phyloP scores from a whole-genome alignment of 2,113 vertebrate species.

The Taurulus bubalis region DNA sequence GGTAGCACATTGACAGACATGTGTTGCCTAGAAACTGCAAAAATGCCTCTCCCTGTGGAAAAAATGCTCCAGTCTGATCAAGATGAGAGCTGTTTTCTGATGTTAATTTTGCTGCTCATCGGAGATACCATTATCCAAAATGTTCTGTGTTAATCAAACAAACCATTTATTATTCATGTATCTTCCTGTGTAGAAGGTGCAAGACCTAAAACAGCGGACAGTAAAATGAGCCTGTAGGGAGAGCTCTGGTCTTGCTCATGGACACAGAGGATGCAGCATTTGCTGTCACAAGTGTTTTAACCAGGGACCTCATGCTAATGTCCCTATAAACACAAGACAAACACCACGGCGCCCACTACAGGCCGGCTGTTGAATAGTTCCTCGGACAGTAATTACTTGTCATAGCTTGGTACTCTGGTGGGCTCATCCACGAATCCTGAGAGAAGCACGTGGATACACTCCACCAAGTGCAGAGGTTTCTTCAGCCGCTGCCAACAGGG shows the following conservation, averaged over 20 bases:
- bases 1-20: slow-evolving; percentile 6
- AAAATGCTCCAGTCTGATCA: not conserved
- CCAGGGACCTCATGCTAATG: not conserved
- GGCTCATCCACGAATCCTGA: slow-evolving; percentile 92
- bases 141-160: not conserved
- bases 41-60: not conserved
- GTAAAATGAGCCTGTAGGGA: not conserved
- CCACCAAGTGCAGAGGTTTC: slow-evolving; percentile 94
- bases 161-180: not conserved
- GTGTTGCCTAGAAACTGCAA: slow-evolving; percentile 39
- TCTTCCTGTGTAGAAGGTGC: not conserved
- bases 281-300: slow-evolving; percentile 1
- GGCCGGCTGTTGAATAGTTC: slow-evolving; percentile 11
- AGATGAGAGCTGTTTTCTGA: not conserved
- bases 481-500: slow-evolving; percentile 94
- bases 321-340: not conserved
- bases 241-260: not conserved
- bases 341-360: slow-evolving; percentile 16
- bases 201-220: not conserved
- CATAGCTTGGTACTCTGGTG: slow-evolving; percentile 88
- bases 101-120: not conserved
- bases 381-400: slow-evolving; percentile 78
- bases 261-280: not conserved
- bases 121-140: not conserved
- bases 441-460: slow-evolving; percentile 93